phyloP scores from a whole-genome alignment of 2,113 vertebrate genomes.

The Xenus cinereus region DNA sequence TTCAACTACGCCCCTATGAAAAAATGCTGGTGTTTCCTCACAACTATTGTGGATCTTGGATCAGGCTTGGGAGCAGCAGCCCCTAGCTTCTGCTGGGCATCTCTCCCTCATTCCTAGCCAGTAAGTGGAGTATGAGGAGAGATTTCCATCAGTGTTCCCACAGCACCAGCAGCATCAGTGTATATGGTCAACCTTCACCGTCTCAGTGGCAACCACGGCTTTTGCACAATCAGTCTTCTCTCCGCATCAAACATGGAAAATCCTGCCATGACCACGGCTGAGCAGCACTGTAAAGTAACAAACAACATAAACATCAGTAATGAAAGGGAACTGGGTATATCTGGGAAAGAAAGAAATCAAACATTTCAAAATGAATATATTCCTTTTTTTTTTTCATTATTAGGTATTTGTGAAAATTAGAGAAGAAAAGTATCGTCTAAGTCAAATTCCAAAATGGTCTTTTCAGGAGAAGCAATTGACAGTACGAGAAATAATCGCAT shows the following conservation, averaged over 20 bases:
- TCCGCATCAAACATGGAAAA: background rate
- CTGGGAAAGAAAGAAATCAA: background rate
- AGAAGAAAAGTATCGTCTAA: background rate
- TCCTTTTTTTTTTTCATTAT: background rate
- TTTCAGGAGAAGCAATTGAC: background rate
- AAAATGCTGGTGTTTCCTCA: background rate
- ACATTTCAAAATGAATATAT: background rate
- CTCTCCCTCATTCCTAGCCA: background rate
- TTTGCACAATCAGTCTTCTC: background rate
- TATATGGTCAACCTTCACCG: background rate
- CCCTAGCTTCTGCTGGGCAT: background rate
- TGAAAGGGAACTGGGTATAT: background rate
- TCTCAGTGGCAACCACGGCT: background rate
- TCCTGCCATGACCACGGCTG: background rate
- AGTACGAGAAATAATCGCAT: background rate
- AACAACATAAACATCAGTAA: background rate
- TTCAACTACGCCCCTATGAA: background rate
- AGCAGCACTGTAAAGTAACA: background rate
- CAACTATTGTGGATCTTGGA: background rate
- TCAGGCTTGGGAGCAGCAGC: background rate
- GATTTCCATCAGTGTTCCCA: background rate
- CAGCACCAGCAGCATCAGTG: background rate
- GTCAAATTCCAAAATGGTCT: background rate
- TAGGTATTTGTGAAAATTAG: background rate
- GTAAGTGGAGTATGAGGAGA: background rate